Evolutionary conservation across 2,888 invertebrate genomes (phyloP).

Genomic region (Synanthedon andrenaeformis): DNA sequence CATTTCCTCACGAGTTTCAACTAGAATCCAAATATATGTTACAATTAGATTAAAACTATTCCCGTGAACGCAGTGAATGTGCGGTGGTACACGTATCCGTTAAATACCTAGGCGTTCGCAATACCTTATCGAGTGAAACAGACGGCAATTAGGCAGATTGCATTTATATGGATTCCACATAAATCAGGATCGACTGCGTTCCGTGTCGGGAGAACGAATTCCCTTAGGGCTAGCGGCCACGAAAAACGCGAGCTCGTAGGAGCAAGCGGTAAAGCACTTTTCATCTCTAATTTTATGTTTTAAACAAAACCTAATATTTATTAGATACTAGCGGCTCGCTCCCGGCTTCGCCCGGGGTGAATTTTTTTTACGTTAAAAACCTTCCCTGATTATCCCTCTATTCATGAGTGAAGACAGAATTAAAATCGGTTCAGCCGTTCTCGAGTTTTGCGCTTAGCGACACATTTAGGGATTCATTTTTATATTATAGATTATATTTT

Average conservation of each 20-base stretch:
- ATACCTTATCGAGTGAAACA: constrained; percentile 41
- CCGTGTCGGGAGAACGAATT: constrained; percentile 34
- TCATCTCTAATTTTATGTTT: too few species aligned
- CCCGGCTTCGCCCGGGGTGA: too few species aligned
- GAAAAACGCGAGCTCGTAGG: constrained; percentile 11
- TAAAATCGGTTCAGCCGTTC: too few species aligned
- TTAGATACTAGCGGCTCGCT: too few species aligned
- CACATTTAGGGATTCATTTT: too few species aligned
- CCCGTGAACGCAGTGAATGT: neutral
- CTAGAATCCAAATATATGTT: neutral
- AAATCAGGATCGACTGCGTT: constrained; percentile 57
- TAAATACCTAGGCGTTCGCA: constrained; percentile 14
- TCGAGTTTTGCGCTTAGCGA: too few species aligned
- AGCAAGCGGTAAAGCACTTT: neutral
- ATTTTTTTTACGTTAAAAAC: too few species aligned
- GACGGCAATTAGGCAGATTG: constrained; percentile 63
- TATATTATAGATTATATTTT: too few species aligned
- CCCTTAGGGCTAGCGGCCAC: constrained; percentile 26
- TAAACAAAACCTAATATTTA: too few species aligned
- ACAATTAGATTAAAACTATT: neutral
- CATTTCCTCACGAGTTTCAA: too few species aligned
- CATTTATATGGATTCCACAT: constrained; percentile 65
- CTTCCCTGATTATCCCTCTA: too few species aligned
- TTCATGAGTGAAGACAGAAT: too few species aligned
- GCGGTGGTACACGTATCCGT: neutral